A percentile compares a stretch with the other conserved stretches of the same genome.
These are phyloP conservation scores for Lasioglossum oenotherae DNA, from an alignment of 2,888 invertebrate genomes.

Conservation along the genomic window DNA sequence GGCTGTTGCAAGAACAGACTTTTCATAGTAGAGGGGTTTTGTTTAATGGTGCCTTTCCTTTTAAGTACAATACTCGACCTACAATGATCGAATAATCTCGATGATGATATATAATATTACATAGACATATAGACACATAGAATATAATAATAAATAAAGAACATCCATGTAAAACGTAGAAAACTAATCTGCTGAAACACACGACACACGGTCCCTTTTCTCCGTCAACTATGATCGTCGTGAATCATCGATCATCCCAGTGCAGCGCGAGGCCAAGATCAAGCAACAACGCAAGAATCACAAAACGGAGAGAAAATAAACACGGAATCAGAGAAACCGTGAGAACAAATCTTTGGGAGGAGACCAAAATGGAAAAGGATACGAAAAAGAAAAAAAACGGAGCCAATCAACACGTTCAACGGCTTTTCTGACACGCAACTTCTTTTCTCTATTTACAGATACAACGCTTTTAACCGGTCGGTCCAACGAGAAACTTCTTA, in stretches of 20 bases:
- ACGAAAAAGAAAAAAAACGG: background rate
- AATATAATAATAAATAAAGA: constrained; percentile 34
- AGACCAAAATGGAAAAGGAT: background rate
- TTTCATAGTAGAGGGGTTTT: constrained; percentile 74
- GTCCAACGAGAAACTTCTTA: constrained; percentile 20
- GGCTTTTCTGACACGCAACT: constrained; percentile 63
- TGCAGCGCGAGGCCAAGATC: constrained; percentile 28
- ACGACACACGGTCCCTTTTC: constrained; percentile 24
- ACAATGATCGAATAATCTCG: constrained; percentile 50
- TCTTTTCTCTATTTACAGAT: constrained; percentile 79
- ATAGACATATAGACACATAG: constrained; percentile 22
- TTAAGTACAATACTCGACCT: constrained; percentile 74
- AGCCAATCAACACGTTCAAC: constrained; percentile 31
- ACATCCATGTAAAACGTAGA: constrained; percentile 54
- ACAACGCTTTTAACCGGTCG: constrained; percentile 75
- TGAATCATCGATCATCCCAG: background rate
- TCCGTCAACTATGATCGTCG: constrained; percentile 46
- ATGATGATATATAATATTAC: constrained; percentile 11
- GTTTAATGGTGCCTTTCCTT: constrained; percentile 77
- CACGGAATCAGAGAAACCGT: background rate
- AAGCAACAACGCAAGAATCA: background rate
- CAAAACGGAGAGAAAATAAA: background rate
- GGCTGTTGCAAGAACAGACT: constrained; percentile 74
- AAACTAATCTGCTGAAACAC: constrained; percentile 21
- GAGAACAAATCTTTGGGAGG: no score